Base-by-base conservation (phyloP, 2,113 vertebrate genomes). In the Aegypius monachus region DNA sequence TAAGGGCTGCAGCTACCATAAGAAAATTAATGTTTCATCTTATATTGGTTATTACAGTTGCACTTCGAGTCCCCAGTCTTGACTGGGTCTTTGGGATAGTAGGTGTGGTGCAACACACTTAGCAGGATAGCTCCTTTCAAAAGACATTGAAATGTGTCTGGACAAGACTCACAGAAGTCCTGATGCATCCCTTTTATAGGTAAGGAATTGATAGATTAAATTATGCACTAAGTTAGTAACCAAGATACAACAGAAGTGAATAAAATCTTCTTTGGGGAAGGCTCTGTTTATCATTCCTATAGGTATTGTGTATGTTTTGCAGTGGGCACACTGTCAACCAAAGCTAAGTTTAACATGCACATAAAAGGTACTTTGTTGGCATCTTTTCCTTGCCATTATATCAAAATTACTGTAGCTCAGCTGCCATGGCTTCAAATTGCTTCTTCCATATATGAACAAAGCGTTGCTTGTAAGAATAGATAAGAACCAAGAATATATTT, bases 241-340 rank as follows among this genome's bases (percentile, higher is more conserved):
- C 48, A 53, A 77, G 73, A 45, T 89, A 81, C 36, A 91, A 48
- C 4, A 85, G 43, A 82, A 78, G 19, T 20, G 89, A 93, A 93
- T 63, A 74, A 86, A 94, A 78, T 85, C 83, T 86, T 92, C 45
- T 48, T 91, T 95, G 56, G 84, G 66, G 78, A 92, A 73, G 68
- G 58, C 36, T 91, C 43, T 95, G 86, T 94, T 97, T 96, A 96
- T 87, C 56, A 75, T 90, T 94, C 83, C 83, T 94, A 72, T 42
- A 96, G 77, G 42, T 93, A 91, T 52, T 95, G 88, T 95, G 58
- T 95, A 87, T 95, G 83, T 95, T 96, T 97, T 95, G 91, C 95
- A 79, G 53, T 94, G 93, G 97, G 95, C 93, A 97, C 78, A 25
- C 70, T 94, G 88, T 93, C 95, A 97, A 96, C 81, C 89, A 93